Evolutionary conservation across 2,797 vertebrate species (phyloP).

Genomic region (Austrolebias charrua): DNA sequence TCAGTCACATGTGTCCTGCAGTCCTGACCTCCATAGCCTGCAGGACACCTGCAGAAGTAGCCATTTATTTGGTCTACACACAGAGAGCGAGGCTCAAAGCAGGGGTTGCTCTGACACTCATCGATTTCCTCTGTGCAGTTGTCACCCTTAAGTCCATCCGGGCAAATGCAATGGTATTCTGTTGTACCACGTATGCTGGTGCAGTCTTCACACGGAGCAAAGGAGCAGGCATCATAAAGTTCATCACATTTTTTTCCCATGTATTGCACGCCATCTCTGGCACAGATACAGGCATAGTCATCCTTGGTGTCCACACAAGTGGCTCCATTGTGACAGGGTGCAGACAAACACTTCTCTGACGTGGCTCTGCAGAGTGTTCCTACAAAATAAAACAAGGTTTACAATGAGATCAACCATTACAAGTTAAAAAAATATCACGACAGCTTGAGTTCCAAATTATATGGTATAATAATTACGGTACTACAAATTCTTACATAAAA

Average conservation of each 20-base stretch:
- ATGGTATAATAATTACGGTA: too few relatives aligned
- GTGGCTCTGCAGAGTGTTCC: constrained; percentile 78
- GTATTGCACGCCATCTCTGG: constrained; percentile 73
- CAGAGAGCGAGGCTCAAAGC: constrained; percentile 62
- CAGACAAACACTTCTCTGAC: constrained; percentile 78
- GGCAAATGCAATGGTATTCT: constrained; percentile 78
- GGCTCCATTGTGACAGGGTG: constrained; percentile 84
- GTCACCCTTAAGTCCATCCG: constrained; percentile 65
- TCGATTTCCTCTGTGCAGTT: constrained; percentile 71
- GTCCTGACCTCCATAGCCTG: constrained; percentile 64
- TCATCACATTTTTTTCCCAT: constrained; percentile 81
- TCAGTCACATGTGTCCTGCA: constrained; percentile 72
- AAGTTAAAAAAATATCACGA: not conserved
- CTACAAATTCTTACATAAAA: not conserved
- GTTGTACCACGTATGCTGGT: constrained; percentile 60
- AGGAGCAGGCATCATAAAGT: constrained; percentile 80
- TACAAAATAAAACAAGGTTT: constrained; percentile 47
- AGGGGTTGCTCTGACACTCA: constrained; percentile 81
- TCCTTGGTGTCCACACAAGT: constrained; percentile 80
- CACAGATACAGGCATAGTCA: constrained; percentile 84
- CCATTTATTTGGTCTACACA: constrained; percentile 75
- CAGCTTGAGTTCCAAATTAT: not conserved
- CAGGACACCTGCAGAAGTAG: constrained; percentile 81
- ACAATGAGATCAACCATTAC: not conserved
- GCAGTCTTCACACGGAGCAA: constrained; percentile 76